Evolutionary conservation across 1,140 invertebrate genomes (phyloP).

Genomic region (Drosophila tropicalis): DNA sequence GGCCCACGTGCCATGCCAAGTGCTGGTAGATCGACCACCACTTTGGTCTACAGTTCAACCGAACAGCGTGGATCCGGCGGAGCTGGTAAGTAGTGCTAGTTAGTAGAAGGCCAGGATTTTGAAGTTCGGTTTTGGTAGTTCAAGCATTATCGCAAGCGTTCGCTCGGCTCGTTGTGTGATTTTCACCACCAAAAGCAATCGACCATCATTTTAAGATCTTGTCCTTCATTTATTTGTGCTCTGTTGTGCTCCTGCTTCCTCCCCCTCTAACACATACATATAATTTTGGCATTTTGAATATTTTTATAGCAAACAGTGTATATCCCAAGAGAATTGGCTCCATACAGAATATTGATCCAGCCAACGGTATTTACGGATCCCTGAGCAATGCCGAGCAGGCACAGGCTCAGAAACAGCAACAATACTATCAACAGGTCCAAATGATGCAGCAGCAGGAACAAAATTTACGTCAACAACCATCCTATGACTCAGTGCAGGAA

Average conservation of each 20-base stretch:
- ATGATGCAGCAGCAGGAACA: constrained; percentile 72
- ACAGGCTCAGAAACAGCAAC: constrained; percentile 68
- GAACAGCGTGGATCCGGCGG: constrained; percentile 86
- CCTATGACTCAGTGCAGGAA: constrained; percentile 53
- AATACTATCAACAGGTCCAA: constrained; percentile 72
- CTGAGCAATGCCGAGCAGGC: constrained; percentile 84
- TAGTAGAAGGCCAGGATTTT: constrained; percentile 36
- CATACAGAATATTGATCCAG: constrained; percentile 97
- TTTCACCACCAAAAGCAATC: constrained; percentile 12
- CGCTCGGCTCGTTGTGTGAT: constrained; percentile 55
- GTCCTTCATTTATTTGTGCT: constrained; percentile 36
- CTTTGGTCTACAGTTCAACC: constrained; percentile 92
- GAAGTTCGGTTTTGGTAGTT: constrained; percentile 65
- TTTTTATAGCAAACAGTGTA: constrained; percentile 66
- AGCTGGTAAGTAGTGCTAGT: constrained; percentile 57
- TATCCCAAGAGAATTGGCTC: constrained; percentile 92
- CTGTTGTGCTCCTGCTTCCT: no score
- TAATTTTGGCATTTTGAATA: neutral
- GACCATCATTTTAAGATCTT: constrained; percentile 48
- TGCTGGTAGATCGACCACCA: constrained; percentile 89
- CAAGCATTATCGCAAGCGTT: constrained; percentile 24
- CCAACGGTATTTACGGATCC: constrained; percentile 95
- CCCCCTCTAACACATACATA: neutral
- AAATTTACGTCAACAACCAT: constrained; percentile 62
- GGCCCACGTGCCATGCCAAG: constrained; percentile 89